Conservation (phyloP, 2,888 invertebrate genomes). For the Osmoderma eremita region DNA sequence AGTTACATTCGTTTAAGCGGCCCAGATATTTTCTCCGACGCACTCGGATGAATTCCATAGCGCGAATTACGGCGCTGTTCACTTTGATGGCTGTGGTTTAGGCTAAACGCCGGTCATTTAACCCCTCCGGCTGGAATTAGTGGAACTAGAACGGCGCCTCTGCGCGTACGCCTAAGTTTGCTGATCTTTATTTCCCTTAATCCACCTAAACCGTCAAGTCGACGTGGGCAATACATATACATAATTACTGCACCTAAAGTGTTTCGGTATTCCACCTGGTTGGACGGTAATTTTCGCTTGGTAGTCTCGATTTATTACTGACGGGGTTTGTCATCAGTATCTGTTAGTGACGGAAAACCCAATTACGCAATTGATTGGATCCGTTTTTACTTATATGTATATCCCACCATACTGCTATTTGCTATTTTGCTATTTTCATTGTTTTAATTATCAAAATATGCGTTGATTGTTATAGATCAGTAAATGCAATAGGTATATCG, state of each 20-base stretch:
- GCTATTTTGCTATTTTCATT: no score
- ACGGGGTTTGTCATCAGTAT: slow-evolving; percentile 5
- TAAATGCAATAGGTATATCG: no score
- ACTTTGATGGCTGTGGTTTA: slow-evolving; percentile 51
- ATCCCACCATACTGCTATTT: no score
- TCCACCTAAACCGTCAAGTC: slow-evolving; percentile 50
- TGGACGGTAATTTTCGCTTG: slow-evolving; percentile 13
- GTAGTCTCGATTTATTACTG: slow-evolving; percentile 7
- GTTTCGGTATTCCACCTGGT: slow-evolving; percentile 12
- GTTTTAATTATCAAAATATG: no score
- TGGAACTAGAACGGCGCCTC: slow-evolving; percentile 53
- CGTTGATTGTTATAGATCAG: no score
- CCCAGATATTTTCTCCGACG: slow-evolving; percentile 50
- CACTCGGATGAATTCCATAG: slow-evolving; percentile 44
- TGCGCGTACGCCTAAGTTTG: slow-evolving; percentile 52
- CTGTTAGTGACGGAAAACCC: not conserved
- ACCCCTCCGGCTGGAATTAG: slow-evolving; percentile 55
- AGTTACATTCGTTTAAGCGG: slow-evolving; percentile 51
- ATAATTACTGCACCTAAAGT: slow-evolving; percentile 26
- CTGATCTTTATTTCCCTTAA: slow-evolving; percentile 52
- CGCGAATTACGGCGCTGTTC: slow-evolving; percentile 48
- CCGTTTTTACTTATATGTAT: not conserved
- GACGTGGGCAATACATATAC: slow-evolving; percentile 45
- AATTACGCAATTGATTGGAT: slow-evolving; percentile 1
- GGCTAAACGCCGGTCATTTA: slow-evolving; percentile 55